Evolutionary conservation across 2,797 vertebrate genomes (phyloP), one percentile per base, ranked within the genome.

Genomic region (Amniataba percoides): DNA sequence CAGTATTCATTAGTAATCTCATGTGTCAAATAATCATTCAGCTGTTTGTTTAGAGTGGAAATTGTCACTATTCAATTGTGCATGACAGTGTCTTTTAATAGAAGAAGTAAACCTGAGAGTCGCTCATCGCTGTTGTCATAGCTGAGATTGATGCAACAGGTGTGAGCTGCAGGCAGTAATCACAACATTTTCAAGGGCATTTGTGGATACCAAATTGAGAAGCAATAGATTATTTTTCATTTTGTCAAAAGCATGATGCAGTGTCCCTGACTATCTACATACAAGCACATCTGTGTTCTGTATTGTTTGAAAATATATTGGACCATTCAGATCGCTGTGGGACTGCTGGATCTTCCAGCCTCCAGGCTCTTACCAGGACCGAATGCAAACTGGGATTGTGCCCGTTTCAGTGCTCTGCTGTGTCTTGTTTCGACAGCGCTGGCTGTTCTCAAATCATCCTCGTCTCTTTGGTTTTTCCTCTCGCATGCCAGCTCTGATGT

Each of bases 401-500:
- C 42, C 25, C 43, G 5, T 82, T 74, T 66, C 74, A 46, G 58
- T 21, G 55, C 61, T 45, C 70, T 31, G 34, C 60, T 23, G 48
- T 21, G 42, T 80, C 60, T 73, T n/a, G 25, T 61, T 66, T 57
- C 21, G 5, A 69, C 57, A 27, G 63, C 59, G 60, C 56, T 80
- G 78, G 71, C 68, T 74, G 27, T 25, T 81, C 66, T 74, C 56
- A 42, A 71, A 83, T 76, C 55, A 31, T 53, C 65, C 15, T 70
- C 34, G 10, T 70, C 45, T 66, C 55, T 59, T 75, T 71, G 55
- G 55, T 86, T 87, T 87, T 74, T 6, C 71, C 68, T 53, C 43
- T 57, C 48, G 61, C 63, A 23, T 57, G 77, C 56, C 73, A 60
- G 64, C 82, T 87, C 82, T 90, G 85, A 91, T 87, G 80, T 84